Conservation (phyloP, 2,113 vertebrate species). For the Rhipidura dahli region DNA sequence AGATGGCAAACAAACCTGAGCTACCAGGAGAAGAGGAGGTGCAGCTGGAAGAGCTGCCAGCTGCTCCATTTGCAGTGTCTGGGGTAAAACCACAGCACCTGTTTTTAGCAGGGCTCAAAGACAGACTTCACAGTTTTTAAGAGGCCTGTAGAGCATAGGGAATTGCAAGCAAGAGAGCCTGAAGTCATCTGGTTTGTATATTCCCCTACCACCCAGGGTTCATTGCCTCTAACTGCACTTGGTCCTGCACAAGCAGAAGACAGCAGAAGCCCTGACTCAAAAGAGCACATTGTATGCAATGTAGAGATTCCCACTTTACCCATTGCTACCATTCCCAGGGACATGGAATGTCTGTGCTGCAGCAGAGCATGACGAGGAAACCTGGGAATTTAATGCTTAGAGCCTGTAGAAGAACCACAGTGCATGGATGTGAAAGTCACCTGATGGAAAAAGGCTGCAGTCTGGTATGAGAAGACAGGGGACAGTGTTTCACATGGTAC, state of each 20-base stretch:
- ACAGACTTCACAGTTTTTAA: background rate
- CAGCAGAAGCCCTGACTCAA: background rate
- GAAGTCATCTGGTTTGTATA: background rate
- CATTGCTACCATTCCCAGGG: background rate
- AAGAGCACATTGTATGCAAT: background rate
- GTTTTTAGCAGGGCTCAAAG: background rate
- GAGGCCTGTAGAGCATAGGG: background rate
- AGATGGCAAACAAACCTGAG: background rate
- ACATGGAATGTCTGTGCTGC: fast-evolving
- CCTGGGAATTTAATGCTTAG: background rate
- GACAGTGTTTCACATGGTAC: background rate
- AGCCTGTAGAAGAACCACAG: background rate
- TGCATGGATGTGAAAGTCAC: background rate
- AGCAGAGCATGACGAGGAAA: background rate
- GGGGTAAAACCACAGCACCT: background rate
- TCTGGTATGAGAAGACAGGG: background rate
- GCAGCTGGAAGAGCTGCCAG: constrained; percentile 11
- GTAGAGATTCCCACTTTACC: background rate
- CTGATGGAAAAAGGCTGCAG: background rate
- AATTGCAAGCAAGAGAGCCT: background rate
- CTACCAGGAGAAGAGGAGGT: background rate
- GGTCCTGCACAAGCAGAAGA: background rate
- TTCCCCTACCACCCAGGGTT: background rate
- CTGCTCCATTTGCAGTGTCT: background rate
- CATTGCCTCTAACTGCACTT: background rate